Base-by-base conservation (phyloP, 2,113 vertebrate species). In the Zapus hudsonius region DNA sequence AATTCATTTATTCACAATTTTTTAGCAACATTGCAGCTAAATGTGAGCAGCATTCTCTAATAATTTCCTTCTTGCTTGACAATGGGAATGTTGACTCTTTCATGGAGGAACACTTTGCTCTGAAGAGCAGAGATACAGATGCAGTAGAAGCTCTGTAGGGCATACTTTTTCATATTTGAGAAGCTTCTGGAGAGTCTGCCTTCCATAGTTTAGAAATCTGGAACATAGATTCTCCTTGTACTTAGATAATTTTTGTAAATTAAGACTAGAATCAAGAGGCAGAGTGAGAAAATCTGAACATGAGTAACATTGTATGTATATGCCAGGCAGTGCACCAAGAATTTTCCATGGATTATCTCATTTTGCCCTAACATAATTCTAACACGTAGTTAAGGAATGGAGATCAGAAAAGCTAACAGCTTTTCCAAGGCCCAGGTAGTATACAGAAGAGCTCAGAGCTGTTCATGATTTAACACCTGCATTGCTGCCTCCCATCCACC, bases 21-120 rank as follows among this genome's bases (percentile, higher is more conserved):
- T 44, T 72, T 52, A n/a, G 59, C 22, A 91, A 72, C 1, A 57
- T 38, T 36, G 36, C 40, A 87, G 69, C 22, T 90, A 61, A 93
- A 94, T n/a, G 31, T 69, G 40, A 93, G 25, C 44, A 83, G 33
- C n/a, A 66, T 59, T 93, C 78, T 27, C 40, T 59, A 92, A 36
- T 67, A 79, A 1, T 76, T 75, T 40, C 87, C 70, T 67, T 85
- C 4, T 13, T 80, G 47, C 3, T 94, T 92, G 47, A 87, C 36
- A 61, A 64, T 67, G 23, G 15, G 40, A 22, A 40, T 89, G 89
- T 93, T 93, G 91, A 86, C 59, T 74, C 74, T 85, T 92, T 94
- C 36, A 36, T 52, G 19, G 42, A 92, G 73, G 89, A 94, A 87
- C 38, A 70, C 72, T 78, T 91, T 69, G 82, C 76, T 76, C 9